Conservation (phyloP, 2,113 vertebrate genomes). For the Suricata suricatta region DNA sequence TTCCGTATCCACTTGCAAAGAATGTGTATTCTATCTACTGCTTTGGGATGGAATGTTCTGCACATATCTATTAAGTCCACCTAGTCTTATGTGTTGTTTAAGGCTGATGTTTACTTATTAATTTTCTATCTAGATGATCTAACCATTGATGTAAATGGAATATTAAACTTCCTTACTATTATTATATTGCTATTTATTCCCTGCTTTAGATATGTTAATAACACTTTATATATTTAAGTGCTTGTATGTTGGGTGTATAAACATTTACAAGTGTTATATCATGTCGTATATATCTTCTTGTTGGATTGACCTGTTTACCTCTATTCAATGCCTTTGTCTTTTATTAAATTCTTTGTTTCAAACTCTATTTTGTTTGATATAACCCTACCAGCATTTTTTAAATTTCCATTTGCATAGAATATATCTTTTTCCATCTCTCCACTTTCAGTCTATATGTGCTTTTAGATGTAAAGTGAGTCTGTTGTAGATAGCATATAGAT, state of each 20-base stretch:
- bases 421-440: background rate
- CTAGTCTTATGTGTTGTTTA: background rate
- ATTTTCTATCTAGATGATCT: background rate
- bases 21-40: background rate
- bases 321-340: background rate
- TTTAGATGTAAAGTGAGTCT: background rate
- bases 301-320: background rate
- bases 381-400: background rate
- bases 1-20: background rate
- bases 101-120: background rate
- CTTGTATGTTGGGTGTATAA: background rate
- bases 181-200: background rate
- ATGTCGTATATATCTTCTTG: background rate
- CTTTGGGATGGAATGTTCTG: background rate
- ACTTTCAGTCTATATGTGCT: background rate
- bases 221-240: background rate
- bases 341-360: background rate
- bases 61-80: background rate
- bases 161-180: background rate
- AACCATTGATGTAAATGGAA: background rate
- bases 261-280: background rate
- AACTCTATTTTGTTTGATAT: background rate
- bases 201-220: background rate
- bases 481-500: background rate
- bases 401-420: background rate